These are phyloP conservation scores for Empis livida DNA, from an alignment of 2,888 invertebrate genomes.

Conservation along the genomic window DNA sequence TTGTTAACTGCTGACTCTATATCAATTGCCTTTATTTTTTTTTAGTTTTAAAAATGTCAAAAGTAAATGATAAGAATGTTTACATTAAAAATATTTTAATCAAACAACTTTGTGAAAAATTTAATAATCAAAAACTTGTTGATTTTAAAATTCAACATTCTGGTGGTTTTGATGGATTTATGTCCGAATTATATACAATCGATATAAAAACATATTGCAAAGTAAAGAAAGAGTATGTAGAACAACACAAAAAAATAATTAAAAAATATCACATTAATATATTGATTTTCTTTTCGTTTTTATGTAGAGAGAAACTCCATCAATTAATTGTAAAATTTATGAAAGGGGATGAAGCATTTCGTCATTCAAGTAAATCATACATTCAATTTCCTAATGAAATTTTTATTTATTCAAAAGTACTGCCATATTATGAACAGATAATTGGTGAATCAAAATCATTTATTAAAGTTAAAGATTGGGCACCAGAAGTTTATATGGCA, in stretches of 20 bases:
- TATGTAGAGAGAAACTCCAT: conserved; percentile 7
- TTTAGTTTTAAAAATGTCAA: no score
- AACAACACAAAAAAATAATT: no score
- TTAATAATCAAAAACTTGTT: conserved; percentile 17
- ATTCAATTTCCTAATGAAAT: conserved; percentile 31
- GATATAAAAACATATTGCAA: conserved; percentile 5
- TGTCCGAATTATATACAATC: conserved; percentile 25
- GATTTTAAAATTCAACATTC: conserved; percentile 18
- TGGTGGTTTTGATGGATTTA: conserved; percentile 30
- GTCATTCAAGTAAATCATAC: conserved; percentile 25
- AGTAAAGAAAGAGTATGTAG: background rate
- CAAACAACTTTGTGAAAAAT: conserved; percentile 21
- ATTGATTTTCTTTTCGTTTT: background rate
- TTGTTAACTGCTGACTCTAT: no score
- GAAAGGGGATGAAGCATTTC: conserved; percentile 27
- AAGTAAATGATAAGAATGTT: background rate
- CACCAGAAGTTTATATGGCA: conserved; percentile 22
- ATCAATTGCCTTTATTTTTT: no score
- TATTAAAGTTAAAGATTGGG: conserved; percentile 18
- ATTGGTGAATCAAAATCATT: conserved; percentile 12
- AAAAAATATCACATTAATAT: background rate
- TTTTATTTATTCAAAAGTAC: conserved; percentile 24
- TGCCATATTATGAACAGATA: conserved; percentile 25
- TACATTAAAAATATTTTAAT: conserved; percentile 24
- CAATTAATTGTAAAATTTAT: conserved; percentile 28